Base-by-base conservation (phyloP, 2,888 invertebrate genomes). In the Bugula neritina region DNA sequence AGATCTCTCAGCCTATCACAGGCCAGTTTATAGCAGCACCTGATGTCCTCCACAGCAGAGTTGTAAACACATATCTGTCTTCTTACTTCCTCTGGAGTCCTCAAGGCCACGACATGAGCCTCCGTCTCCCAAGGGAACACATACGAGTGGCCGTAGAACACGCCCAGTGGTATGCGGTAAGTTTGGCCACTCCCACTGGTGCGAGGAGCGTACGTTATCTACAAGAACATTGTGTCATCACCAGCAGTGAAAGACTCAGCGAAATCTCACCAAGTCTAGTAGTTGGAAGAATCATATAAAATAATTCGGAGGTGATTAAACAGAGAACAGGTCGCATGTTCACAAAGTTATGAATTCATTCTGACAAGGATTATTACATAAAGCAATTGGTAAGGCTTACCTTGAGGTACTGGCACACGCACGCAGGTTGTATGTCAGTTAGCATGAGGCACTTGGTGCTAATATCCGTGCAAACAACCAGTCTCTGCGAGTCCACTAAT, bases 161-260 rank as follows among this genome's bases (percentile, higher is more conserved):
- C 90, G n/a, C 94, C 95, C 54, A 94, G 86, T 0, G 94, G 93
- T 75, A 95, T 93, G 85, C 92, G 90, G 79, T 93, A 93, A n/a
- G 63, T 63, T n/a, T 63, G 63, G 17, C 63, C 63, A 13, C 31
- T 21, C 17, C 73, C 72, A 34, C 70, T 55, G n/a, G 57, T 72
- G 13, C 69, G 25, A 0, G 73, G 73, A 25, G 72, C 71, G 54
- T 63, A 58, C 25, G 35, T 70, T 21, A 71, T 71, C 72, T 71
- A 71, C 2, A 71, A 43, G n/a, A n/a, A n/a, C n/a, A n/a, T n/a
- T n/a, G n/a, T n/a, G n/a, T n/a, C n/a, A n/a, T n/a, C n/a, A n/a
- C n/a, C n/a, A n/a, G n/a, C n/a, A n/a, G n/a, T n/a, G n/a, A n/a
- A n/a, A n/a, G n/a, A n/a, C n/a, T n/a, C n/a, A n/a, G n/a, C n/a